Base-by-base conservation (phyloP, 2,113 vertebrate genomes). In the Pygoscelis adeliae region DNA sequence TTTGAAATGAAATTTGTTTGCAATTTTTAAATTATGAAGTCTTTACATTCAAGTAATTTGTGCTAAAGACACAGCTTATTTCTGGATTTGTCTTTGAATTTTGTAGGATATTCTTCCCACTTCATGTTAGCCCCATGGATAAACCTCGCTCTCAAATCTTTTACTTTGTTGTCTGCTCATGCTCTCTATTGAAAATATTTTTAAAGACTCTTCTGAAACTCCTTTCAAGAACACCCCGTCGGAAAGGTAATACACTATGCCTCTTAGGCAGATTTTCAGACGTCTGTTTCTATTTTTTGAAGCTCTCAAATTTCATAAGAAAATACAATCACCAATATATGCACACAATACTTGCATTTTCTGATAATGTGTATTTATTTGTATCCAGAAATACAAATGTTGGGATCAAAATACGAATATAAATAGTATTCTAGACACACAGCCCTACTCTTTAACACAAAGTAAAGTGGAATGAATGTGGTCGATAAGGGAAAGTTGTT, bases 341-440 rank as follows among this genome's bases (percentile, higher is more conserved):
- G 20, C 83, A 93, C 84, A 0, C 55, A 49, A 32, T 76, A 69
- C 36, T 95, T 73, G 36, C 26, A 52, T 59, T 97, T 98, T 98
- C 94, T 98, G 98, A 97, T 98, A 98, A 98, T 96, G 96, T 98
- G 95, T 93, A 72, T 98, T 98, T 98, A 98, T 98, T 98, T 94
- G 95, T 97, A 97, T 97, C 95, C 96, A 98, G 97, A 98, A 98
- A 97, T 98, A 98, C 98, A 98, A 98, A 98, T 95, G 89, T 97
- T 97, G 90, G 95, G 97, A 97, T 98, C 90, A 98, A 98, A 98
- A 97, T 98, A 98, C 97, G 97, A 98, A 98, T 98, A 98, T 97
- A 97, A 98, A 98, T 94, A 97, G 83, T 91, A 78, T 95, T 97
- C 95, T 96, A 96, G 97, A 98, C 9, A 5, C 91, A 98, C 96